Evolutionary conservation across 1,140 invertebrate genomes (phyloP).

Genomic region (Phymastichus coffea): DNA sequence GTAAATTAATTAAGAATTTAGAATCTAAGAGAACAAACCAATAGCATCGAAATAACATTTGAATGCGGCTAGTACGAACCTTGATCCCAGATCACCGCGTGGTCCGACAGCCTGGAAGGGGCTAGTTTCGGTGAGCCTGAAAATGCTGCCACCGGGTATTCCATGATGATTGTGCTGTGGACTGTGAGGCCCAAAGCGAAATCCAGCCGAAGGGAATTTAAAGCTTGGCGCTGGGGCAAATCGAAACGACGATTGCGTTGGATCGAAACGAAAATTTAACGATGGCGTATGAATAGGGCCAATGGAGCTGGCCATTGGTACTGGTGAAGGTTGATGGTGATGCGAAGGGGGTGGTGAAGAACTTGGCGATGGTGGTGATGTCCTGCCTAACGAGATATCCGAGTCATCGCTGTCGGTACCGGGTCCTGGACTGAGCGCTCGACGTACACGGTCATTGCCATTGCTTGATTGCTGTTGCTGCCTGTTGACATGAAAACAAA

Average conservation of each 20-base stretch:
- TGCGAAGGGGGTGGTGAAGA: constrained; percentile 49
- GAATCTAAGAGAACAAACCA: too few relatives aligned
- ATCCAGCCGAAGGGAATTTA: constrained; percentile 50
- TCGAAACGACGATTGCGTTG: constrained; percentile 51
- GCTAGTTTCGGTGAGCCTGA: constrained; percentile 54
- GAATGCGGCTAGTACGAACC: too few relatives aligned
- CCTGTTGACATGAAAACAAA: constrained; percentile 35
- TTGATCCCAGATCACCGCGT: constrained; percentile 52
- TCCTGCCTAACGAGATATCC: constrained; percentile 52
- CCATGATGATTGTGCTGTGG: constrained; percentile 53
- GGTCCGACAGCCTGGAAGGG: constrained; percentile 55
- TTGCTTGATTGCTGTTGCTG: constrained; percentile 54
- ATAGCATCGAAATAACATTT: too few relatives aligned
- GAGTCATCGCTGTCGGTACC: constrained; percentile 54
- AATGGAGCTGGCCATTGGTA: constrained; percentile 42
- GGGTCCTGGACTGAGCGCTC: constrained; percentile 48
- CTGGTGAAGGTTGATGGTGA: constrained; percentile 48
- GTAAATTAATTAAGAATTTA: too few relatives aligned
- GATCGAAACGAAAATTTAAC: constrained; percentile 53
- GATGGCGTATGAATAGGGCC: constrained; percentile 48
- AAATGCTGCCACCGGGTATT: constrained; percentile 48
- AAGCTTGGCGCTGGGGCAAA: constrained; percentile 51
- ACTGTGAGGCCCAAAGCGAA: constrained; percentile 52
- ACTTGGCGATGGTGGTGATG: constrained; percentile 52
- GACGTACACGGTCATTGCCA: constrained; percentile 44